A percentile compares a stretch with the other conserved stretches of the same genome.
Conservation (phyloP, 2,888 invertebrate genomes). For the Limnephilus marmoratus region DNA sequence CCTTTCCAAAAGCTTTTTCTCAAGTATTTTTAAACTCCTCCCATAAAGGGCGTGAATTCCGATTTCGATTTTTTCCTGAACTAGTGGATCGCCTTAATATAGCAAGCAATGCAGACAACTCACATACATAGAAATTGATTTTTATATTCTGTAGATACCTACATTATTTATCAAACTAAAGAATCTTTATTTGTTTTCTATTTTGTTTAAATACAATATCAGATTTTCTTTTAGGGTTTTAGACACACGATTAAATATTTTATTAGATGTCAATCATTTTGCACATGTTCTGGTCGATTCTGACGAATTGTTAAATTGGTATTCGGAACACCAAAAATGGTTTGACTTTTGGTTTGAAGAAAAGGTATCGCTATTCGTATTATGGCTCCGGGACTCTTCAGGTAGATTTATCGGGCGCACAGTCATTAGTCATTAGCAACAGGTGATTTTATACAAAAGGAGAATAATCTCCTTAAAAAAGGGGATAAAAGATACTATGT, state of each 20-base stretch:
- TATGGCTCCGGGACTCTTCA: neutral
- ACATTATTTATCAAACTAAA: no score
- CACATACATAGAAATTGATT: no score
- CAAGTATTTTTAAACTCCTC: no score
- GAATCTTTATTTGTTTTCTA: no score
- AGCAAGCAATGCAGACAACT: no score
- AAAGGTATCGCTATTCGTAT: neutral
- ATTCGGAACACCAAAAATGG: neutral
- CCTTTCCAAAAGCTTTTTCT: no score
- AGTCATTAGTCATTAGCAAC: constrained; percentile 20
- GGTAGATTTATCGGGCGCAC: neutral
- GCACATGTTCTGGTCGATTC: neutral
- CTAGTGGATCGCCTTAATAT: no score
- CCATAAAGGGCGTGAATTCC: no score
- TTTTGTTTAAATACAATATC: neutral
- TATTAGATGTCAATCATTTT: neutral
- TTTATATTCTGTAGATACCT: no score
- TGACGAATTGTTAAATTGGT: neutral
- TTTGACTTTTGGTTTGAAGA: neutral
- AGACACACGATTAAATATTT: neutral
- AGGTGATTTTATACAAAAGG: constrained; percentile 20
- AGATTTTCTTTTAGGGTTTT: neutral
- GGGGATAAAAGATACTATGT: neutral
- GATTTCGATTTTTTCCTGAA: no score
- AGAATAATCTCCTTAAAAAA: neutral